Evolutionary conservation across 2,113 vertebrate genomes (phyloP), one percentile per base, ranked within the genome.

Genomic region (Xenopus laevis): DNA sequence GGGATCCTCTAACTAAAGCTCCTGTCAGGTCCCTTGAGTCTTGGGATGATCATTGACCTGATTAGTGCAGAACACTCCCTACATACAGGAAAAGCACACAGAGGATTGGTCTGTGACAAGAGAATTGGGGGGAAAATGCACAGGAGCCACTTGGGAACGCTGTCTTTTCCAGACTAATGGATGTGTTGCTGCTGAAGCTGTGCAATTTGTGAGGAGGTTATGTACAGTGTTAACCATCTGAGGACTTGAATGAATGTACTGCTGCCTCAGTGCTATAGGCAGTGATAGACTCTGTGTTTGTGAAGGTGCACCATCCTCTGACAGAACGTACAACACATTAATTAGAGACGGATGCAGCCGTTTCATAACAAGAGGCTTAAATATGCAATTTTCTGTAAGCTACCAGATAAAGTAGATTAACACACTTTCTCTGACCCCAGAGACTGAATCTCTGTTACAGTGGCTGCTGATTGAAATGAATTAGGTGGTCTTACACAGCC

Each of bases 1-100:
- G 67, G 18, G 67, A 77, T 80, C 71, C 73, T 47, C 74, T 83
- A 79, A 79, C 62, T 78, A 87, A 83, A 83, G 86, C 84, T 87
- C 81, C 86, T 86, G 85, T 81, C 88, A 79, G 20, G 82, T 87
- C 89, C 86, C 87, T 58, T 55, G 85, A 89, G 88, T 87, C 0
- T 65, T 47, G 83, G 79, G 84, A 83, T 85, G 81, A 87, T 90
- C 88, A 88, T 86, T 92, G 91, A 93, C 91, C 91, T 90, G 90
- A 92, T 92, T 93, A 91, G 82, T 85, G 79, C 79, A 7, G 80
- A 83, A 78, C 59, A 78, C 84, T 88, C 86, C 85, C 81, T 33
- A 53, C 70, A 82, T 15, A 50, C 86, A 77, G 79, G 47, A 78
- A 81, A 44, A 78, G 71, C 45, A 44, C 79, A 57, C 67, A 33